Percentiles rank a stretch among this genome's conserved stretches.
These are phyloP conservation scores for Helleia helle DNA, from an alignment of 2,888 invertebrate genomes.

Conservation along the genomic window DNA sequence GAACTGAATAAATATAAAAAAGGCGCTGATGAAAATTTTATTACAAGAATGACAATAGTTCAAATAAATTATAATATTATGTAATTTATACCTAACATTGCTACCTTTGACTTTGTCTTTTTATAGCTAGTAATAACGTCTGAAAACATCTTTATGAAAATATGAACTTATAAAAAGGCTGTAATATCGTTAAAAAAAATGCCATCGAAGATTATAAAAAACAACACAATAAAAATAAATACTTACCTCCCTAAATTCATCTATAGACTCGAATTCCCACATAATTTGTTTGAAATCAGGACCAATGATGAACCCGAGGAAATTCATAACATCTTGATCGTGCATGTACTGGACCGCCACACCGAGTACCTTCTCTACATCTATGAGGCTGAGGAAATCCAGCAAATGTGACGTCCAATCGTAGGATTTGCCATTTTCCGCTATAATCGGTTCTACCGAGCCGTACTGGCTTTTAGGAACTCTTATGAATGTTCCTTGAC, in stretches of 20 bases:
- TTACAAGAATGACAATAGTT: too few relatives aligned
- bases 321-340: conserved; percentile 32
- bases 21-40: too few relatives aligned
- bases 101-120: too few relatives aligned
- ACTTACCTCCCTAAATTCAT: conserved; percentile 36
- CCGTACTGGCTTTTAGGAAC: neutral
- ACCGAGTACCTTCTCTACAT: conserved; percentile 26
- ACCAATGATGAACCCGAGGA: conserved; percentile 28
- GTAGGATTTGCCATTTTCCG: neutral
- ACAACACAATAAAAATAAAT: too few relatives aligned
- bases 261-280: conserved; percentile 29
- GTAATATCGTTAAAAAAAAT: too few relatives aligned
- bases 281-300: conserved; percentile 28
- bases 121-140: too few relatives aligned
- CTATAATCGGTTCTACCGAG: neutral
- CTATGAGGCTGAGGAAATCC: conserved; percentile 31
- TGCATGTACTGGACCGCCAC: conserved; percentile 27
- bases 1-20: too few relatives aligned
- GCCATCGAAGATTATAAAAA: too few relatives aligned
- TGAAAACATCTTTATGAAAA: too few relatives aligned
- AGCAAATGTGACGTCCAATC: conserved; percentile 26
- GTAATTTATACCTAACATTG: too few relatives aligned
- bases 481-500: conserved; percentile 14
- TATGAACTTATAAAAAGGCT: too few relatives aligned
- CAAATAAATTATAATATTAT: too few relatives aligned